Percentiles rank a stretch among this genome's conserved stretches.
These are phyloP conservation scores for Platysternon megacephalum DNA, from an alignment of 2,113 vertebrate species.

Conservation along the genomic window DNA sequence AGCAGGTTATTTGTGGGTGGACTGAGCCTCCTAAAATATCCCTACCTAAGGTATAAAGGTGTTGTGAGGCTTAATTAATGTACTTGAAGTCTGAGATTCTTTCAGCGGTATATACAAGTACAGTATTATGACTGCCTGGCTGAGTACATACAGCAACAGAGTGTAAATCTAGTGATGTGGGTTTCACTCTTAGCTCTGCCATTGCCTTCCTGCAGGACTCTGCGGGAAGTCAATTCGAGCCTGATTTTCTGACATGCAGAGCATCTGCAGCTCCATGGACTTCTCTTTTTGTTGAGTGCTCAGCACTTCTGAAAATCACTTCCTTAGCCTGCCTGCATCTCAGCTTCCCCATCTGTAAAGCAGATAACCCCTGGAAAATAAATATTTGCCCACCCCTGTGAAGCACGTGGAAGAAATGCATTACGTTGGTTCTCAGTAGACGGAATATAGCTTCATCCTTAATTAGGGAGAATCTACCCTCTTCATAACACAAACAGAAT, in stretches of 20 bases:
- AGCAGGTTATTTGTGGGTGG: neutral
- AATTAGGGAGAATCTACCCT: neutral
- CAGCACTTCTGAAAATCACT: neutral
- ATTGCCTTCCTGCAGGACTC: neutral
- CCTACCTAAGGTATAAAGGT: neutral
- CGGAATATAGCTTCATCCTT: neutral
- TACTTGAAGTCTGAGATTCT: neutral
- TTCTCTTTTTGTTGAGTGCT: neutral
- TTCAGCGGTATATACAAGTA: accelerated
- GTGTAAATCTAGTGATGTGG: neutral
- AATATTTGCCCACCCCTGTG: neutral
- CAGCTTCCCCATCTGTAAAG: accelerated
- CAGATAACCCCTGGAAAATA: neutral
- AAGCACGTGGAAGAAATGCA: neutral
- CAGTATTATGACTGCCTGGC: neutral
- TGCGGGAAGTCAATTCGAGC: neutral
- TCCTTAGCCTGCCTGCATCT: neutral
- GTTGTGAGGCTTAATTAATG: neutral
- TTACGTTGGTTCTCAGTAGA: accelerated
- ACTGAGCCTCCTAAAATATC: neutral
- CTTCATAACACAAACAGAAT: neutral
- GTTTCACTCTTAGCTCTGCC: neutral
- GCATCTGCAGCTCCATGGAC: neutral
- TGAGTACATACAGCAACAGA: neutral
- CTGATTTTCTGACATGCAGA: neutral